Conservation (phyloP, 1,140 invertebrate species). For the Formica exsecta region DNA sequence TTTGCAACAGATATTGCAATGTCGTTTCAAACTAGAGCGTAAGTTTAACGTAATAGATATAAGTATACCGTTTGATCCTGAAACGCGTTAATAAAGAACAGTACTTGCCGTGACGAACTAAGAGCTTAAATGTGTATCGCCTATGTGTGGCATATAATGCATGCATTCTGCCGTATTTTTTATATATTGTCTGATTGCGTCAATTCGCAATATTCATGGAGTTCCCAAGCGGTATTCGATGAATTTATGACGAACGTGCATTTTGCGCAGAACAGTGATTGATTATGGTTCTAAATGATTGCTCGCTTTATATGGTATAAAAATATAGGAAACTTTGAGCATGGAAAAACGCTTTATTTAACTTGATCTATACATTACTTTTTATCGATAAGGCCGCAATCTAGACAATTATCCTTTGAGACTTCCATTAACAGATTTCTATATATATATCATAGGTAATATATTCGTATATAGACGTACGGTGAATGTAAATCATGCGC, state of each 20-base stretch:
- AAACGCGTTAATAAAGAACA: neutral
- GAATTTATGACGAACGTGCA: neutral
- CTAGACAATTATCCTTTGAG: constrained; percentile 35
- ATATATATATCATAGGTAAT: too few species aligned
- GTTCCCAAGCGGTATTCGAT: neutral
- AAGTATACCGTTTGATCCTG: neutral
- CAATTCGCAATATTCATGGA: neutral
- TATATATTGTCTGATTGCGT: neutral
- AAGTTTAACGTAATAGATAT: neutral
- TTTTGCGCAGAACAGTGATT: neutral
- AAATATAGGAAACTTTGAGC: constrained; percentile 9
- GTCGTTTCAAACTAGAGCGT: neutral
- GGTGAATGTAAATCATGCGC: constrained; percentile 25
- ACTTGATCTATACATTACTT: constrained; percentile 47
- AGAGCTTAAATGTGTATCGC: neutral
- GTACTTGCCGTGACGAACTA: neutral
- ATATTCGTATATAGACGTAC: constrained; percentile 37
- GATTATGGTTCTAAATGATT: constrained; percentile 1
- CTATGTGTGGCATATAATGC: neutral
- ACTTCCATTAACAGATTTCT: constrained; percentile 1
- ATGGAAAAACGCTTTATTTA: constrained; percentile 55
- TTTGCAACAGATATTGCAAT: neutral
- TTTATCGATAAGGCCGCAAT: constrained; percentile 47
- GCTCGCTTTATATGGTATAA: neutral
- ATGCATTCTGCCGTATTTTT: neutral